Base-by-base conservation (phyloP, 1,140 invertebrate species). In the Nasonia giraulti region DNA sequence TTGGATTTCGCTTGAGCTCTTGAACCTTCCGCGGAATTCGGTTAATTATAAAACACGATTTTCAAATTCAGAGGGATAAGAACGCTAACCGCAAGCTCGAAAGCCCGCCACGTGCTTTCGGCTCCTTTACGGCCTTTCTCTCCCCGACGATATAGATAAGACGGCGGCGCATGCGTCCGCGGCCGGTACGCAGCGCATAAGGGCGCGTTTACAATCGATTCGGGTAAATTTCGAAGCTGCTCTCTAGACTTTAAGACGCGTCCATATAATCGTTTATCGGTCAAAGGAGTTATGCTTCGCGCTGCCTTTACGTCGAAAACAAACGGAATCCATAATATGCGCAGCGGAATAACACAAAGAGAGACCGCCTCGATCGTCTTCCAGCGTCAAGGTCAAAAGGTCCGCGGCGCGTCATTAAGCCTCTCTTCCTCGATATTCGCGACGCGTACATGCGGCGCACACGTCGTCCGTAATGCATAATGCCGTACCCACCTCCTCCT, bases 1-100 rank as follows among this genome's bases (percentile, higher is more conserved):
- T 82, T 73, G 50, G 27, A 75, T 82, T 73, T 40, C 50, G 50
- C 44, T 81, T 12, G 33, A 20, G 5, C 10, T 74, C 71, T 75
- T 75, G 62, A 47, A 81, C 12, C 68, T 69, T 27, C 17, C 4
- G 17, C 14, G 17, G 31, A 31, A 44, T 80, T 81, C 40, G 71
- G 40, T 33, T 47, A 17, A 81, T 81, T 81, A 40, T 81, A 11
- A 40, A 40, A 77, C 17, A 62, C 14, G 33, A 62, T 62, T 62
- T 17, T 62, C 55, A 62, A 62, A 62, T 62, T 62, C 20, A 4
- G 17, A 20, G 20, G 55, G 14, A 20, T 5, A 62, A 62, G 1
- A 17, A 62, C 1, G 17, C 0, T 1, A 6, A 20, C 17, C 55
- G 20, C 17, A 1, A 20, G 55, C 55, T 20, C n/a, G 55, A n/a